A percentile compares a stretch with the other conserved stretches of the same genome.
These are phyloP conservation scores for Himalopsyche kuldschensis DNA, from an alignment of 2,888 invertebrate species.

Conservation along the genomic window DNA sequence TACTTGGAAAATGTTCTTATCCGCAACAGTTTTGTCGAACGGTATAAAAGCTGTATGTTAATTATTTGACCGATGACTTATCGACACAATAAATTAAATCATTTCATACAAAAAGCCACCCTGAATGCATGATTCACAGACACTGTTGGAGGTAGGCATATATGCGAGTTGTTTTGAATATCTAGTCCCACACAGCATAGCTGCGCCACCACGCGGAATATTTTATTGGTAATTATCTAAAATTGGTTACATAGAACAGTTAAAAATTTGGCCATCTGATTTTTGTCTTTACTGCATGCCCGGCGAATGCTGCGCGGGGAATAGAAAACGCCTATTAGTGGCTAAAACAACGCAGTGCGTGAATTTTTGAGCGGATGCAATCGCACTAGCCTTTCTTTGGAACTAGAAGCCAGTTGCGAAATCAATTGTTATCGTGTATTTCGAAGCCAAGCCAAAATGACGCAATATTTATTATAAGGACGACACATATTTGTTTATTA, in stretches of 20 bases:
- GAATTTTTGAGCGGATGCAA: neutral
- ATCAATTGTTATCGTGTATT: neutral
- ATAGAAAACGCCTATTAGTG: slow-evolving; percentile 27
- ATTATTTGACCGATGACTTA: too few species aligned
- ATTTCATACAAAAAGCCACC: neutral
- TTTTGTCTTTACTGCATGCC: slow-evolving; percentile 19
- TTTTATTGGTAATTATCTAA: slow-evolving; percentile 38
- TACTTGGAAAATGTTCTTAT: too few species aligned
- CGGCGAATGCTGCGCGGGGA: slow-evolving; percentile 15
- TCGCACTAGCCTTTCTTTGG: neutral
- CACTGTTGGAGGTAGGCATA: neutral
- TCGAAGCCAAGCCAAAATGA: neutral
- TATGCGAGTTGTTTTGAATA: neutral
- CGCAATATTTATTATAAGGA: neutral
- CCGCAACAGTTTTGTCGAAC: too few species aligned
- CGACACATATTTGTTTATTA: neutral
- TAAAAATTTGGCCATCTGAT: slow-evolving; percentile 34
- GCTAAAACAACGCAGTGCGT: neutral
- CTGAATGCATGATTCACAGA: neutral
- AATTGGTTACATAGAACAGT: slow-evolving; percentile 37
- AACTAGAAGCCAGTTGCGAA: neutral
- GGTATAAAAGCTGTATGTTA: too few species aligned
- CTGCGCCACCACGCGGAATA: slow-evolving; percentile 24
- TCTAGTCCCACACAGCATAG: slow-evolving; percentile 16
- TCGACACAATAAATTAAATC: too few species aligned